These are phyloP conservation scores for Spea multiplicata DNA, from an alignment of 2,113 vertebrate species.

Conservation along the genomic window DNA sequence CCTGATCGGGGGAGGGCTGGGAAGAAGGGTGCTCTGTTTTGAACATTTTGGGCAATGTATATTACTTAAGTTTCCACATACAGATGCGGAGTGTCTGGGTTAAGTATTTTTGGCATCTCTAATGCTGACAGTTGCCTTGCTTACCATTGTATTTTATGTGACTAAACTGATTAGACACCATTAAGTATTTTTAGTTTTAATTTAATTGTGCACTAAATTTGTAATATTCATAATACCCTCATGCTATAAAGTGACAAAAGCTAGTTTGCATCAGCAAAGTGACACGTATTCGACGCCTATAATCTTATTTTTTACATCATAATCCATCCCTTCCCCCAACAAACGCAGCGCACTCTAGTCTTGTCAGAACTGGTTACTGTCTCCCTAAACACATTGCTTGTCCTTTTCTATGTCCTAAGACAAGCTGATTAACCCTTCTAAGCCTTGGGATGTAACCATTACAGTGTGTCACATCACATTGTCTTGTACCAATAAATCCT, in stretches of 20 bases:
- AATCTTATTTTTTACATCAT: slow-evolving; percentile 4
- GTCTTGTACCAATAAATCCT: no score
- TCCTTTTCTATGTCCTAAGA: neutral
- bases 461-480: neutral
- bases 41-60: no score
- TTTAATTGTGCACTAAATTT: neutral
- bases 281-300: slow-evolving; percentile 2
- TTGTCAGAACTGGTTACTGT: slow-evolving; percentile 21
- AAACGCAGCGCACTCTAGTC: slow-evolving; percentile 3
- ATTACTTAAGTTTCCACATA: no score
- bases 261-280: neutral
- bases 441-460: neutral
- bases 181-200: neutral
- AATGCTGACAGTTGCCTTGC: no score
- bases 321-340: slow-evolving; percentile 21
- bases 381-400: neutral
- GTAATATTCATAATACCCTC: neutral
- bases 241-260: neutral
- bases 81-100: no score
- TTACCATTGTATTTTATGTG: no score
- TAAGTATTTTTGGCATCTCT: no score
- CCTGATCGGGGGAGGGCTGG: no score
- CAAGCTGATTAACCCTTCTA: slow-evolving; percentile 1
- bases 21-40: no score
- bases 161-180: no score